A percentile compares a stretch with the other conserved stretches of the same genome.
Conservation (phyloP, 1,140 invertebrate species). For the Drosophila persimilis region DNA sequence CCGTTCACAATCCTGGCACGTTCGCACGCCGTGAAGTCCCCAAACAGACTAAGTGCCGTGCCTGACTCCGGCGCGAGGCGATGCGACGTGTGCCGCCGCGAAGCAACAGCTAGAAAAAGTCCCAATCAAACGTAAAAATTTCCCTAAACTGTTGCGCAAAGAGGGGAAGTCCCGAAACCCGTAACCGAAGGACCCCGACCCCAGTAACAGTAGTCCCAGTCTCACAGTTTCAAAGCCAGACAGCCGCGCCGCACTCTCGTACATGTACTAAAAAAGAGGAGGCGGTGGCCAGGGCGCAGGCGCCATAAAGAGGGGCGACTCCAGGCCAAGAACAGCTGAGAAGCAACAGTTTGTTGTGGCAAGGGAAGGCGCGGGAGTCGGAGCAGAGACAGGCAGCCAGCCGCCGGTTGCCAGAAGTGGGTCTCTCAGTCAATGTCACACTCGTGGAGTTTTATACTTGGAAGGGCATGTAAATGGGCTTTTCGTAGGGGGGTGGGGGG, state of each 20-base stretch:
- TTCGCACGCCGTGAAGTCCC: slow-evolving; percentile 75
- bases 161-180: slow-evolving; percentile 23
- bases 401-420: slow-evolving; percentile 68
- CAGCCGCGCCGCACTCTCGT: slow-evolving; percentile 28
- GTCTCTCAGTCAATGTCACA: slow-evolving; percentile 79
- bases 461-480: slow-evolving; percentile 16
- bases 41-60: slow-evolving; percentile 68
- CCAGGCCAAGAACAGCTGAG: slow-evolving; percentile 60
- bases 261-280: slow-evolving; percentile 52
- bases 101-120: slow-evolving; percentile 75
- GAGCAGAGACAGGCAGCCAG: slow-evolving; percentile 19
- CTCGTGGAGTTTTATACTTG: slow-evolving; percentile 28
- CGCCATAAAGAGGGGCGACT: slow-evolving; percentile 28
- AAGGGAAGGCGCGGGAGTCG: slow-evolving; percentile 7
- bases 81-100: slow-evolving; percentile 36
- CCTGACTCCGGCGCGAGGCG: slow-evolving; percentile 40
- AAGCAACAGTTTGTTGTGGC: slow-evolving; percentile 76
- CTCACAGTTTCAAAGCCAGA: not conserved
- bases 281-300: slow-evolving; percentile 33
- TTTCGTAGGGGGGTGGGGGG: not conserved
- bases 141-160: slow-evolving; percentile 76
- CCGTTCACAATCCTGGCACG: slow-evolving; percentile 51
- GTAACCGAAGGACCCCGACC: too few species aligned
- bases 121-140: slow-evolving; percentile 62
- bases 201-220: too few species aligned